phyloP scores from a whole-genome alignment of 2,113 vertebrate genomes.

The Mesitornis unicolor region DNA sequence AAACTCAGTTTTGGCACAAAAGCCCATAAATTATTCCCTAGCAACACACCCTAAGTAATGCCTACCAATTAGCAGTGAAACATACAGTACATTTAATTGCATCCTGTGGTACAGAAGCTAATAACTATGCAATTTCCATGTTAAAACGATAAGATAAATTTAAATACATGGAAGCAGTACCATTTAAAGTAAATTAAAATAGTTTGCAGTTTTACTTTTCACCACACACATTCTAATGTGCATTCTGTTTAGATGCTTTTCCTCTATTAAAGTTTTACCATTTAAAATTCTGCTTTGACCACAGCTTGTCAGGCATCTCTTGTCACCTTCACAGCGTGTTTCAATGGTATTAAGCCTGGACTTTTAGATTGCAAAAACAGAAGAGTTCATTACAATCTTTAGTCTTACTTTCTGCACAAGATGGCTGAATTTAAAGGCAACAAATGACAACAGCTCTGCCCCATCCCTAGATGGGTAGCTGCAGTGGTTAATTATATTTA shows the following conservation, averaged over 20 bases:
- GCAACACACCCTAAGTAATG: neutral
- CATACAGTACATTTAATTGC: neutral
- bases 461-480: neutral
- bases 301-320: neutral
- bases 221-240: neutral
- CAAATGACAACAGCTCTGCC: neutral
- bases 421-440: neutral
- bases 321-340: neutral
- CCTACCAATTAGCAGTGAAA: neutral
- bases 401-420: neutral
- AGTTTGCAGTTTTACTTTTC: neutral
- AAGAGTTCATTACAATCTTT: neutral
- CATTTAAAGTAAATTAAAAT: constrained; percentile 6
- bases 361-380: neutral
- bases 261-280: neutral
- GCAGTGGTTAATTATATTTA: neutral
- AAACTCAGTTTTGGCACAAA: neutral
- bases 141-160: neutral
- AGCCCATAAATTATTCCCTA: neutral
- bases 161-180: neutral
- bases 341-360: neutral
- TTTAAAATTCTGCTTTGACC: neutral
- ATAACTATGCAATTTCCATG: neutral
- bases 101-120: neutral
- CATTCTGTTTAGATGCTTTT: neutral